phyloP scores from a whole-genome alignment of 2,797 vertebrate genomes.

The Mormyrops attenuatus region DNA sequence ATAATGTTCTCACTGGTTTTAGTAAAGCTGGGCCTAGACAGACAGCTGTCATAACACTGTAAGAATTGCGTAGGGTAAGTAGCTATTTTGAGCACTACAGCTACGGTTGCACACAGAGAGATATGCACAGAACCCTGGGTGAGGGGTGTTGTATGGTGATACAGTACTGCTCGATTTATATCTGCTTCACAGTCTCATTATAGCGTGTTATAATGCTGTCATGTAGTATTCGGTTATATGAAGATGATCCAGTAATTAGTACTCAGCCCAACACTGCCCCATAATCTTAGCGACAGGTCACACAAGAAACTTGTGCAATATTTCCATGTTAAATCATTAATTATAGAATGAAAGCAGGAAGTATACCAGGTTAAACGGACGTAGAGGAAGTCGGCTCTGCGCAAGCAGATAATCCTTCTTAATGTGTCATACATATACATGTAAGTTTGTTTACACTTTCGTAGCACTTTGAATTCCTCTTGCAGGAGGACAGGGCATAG shows the following conservation, averaged over 20 bases:
- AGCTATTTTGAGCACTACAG: not conserved
- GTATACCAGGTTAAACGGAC: not conserved
- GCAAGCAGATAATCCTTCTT: not conserved
- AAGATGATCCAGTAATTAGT: not conserved
- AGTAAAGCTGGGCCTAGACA: not conserved
- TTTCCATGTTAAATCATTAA: not conserved
- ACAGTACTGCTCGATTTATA: not conserved
- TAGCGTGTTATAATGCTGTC: not conserved
- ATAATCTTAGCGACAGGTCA: not conserved
- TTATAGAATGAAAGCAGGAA: not conserved
- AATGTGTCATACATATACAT: not conserved
- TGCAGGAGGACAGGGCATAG: not conserved
- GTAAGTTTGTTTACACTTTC: not conserved
- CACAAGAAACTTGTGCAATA: not conserved
- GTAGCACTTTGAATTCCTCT: not conserved
- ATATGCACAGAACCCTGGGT: not conserved
- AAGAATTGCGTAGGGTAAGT: not conserved
- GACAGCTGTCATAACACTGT: not conserved
- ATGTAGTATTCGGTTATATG: not conserved
- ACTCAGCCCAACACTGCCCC: not conserved
- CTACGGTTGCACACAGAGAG: not conserved
- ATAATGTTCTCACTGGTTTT: constrained; percentile 9
- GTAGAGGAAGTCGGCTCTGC: not conserved
- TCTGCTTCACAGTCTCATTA: not conserved
- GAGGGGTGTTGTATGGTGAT: not conserved